Evolutionary conservation across 2,888 invertebrate species (phyloP).

Genomic region (Volucella inanis): DNA sequence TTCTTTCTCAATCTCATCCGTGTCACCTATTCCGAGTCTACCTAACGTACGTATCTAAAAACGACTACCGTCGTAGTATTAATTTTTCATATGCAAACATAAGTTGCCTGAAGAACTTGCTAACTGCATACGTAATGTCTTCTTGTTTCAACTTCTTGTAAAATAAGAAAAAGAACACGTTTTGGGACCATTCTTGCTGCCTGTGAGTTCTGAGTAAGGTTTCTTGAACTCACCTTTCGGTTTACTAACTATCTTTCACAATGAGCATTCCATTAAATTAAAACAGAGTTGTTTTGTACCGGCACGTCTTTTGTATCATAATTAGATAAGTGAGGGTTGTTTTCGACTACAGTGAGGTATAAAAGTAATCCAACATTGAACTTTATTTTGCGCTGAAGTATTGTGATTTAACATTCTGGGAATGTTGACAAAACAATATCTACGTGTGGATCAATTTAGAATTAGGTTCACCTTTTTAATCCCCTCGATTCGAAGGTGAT

Average conservation of each 20-base stretch:
- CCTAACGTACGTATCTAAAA: slow-evolving; percentile 39
- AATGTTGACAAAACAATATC: too few relatives aligned
- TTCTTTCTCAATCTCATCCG: slow-evolving; percentile 17
- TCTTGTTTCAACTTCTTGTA: slow-evolving; percentile 19
- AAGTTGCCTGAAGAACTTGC: slow-evolving; percentile 21
- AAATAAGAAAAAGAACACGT: slow-evolving; percentile 28
- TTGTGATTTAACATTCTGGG: too few relatives aligned
- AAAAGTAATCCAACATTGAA: too few relatives aligned
- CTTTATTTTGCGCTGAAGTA: too few relatives aligned
- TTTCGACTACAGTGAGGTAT: neutral
- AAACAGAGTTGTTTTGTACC: slow-evolving; percentile 4
- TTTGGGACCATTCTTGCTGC: slow-evolving; percentile 34
- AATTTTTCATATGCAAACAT: slow-evolving; percentile 42
- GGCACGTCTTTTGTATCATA: slow-evolving; percentile 20
- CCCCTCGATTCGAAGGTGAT: too few relatives aligned
- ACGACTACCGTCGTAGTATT: slow-evolving; percentile 40
- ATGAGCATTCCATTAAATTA: slow-evolving; percentile 15
- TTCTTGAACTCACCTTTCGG: slow-evolving; percentile 53
- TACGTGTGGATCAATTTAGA: too few relatives aligned
- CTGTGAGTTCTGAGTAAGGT: slow-evolving; percentile 43
- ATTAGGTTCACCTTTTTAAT: too few relatives aligned
- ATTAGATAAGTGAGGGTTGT: slow-evolving; percentile 17
- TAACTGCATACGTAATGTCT: slow-evolving; percentile 52
- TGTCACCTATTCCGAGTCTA: slow-evolving; percentile 21
- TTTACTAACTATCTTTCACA: slow-evolving; percentile 18